phyloP scores from a whole-genome alignment of 2,113 vertebrate species.

The Larimichthys polyactis region DNA sequence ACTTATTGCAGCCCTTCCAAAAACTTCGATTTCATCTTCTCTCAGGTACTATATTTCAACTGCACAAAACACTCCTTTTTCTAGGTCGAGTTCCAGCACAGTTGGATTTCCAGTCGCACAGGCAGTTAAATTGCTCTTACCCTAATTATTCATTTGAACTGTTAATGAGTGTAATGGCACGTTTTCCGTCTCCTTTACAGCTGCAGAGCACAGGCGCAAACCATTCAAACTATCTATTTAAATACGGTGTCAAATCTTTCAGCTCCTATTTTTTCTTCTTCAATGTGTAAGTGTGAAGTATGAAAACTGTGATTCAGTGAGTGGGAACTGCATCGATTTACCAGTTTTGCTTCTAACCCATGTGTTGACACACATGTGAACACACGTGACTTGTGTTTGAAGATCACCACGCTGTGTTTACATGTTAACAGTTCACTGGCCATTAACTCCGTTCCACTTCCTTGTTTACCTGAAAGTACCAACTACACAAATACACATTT shows the following conservation, averaged over 20 bases:
- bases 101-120: neutral
- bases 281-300: neutral
- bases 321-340: no score
- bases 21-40: neutral
- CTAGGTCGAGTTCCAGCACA: neutral
- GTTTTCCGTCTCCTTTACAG: neutral
- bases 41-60: neutral
- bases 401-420: neutral
- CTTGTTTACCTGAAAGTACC: conserved; percentile 39
- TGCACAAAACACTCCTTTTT: neutral
- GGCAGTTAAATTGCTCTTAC: neutral
- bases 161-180: neutral
- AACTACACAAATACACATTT: conserved; percentile 23
- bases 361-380: neutral
- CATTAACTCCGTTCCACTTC: conserved; percentile 14
- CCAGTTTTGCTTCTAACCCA: no score
- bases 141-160: neutral
- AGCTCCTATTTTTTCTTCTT: neutral
- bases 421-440: neutral
- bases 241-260: neutral
- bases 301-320: neutral
- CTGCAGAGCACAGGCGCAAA: neutral
- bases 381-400: neutral
- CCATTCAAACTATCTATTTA: neutral
- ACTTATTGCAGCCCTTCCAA: neutral